Percentiles rank a stretch among this genome's conserved stretches.
phyloP scores from a whole-genome alignment of 2,113 vertebrate genomes.

The Hirundichthys speculiger region DNA sequence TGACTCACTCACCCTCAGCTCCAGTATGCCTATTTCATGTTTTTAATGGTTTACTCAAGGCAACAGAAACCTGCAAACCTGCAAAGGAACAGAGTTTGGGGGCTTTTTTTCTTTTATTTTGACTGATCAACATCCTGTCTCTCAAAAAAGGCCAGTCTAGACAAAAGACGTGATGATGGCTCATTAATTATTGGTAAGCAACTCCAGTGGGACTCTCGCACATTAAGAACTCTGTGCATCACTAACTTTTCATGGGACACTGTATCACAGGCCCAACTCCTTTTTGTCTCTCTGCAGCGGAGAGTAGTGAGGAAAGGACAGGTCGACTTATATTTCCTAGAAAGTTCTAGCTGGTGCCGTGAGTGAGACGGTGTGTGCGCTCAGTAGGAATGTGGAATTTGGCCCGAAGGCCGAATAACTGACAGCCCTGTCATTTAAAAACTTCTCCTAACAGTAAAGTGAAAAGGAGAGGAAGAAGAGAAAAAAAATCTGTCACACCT shows the following conservation, averaged over 20 bases:
- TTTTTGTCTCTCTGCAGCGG: constrained; percentile 14
- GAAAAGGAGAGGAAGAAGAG: constrained; percentile 16
- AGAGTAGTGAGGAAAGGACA: constrained; percentile 20
- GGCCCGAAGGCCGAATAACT: constrained; percentile 51
- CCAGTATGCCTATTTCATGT: no score
- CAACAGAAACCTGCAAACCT: no score
- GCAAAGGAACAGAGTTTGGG: no score
- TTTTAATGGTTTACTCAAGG: no score
- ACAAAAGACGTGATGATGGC: not conserved
- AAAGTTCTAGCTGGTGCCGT: constrained; percentile 53
- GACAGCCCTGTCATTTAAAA: constrained; percentile 23
- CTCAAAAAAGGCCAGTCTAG: no score
- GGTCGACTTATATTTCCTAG: constrained; percentile 62
- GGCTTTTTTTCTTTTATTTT: no score
- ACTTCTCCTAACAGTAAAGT: constrained; percentile 25
- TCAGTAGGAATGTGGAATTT: constrained; percentile 53
- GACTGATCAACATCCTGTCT: no score
- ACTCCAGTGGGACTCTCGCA: not conserved
- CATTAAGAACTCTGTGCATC: not conserved
- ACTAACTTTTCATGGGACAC: not conserved
- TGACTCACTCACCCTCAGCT: no score
- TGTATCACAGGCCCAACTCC: not conserved
- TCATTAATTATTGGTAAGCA: not conserved
- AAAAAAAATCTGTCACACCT: constrained; percentile 37
- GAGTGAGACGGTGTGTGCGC: constrained; percentile 9